A percentile compares a stretch with the other conserved stretches of the same genome.
These are phyloP conservation scores for Clarias platycephalus DNA, from an alignment of 2,797 vertebrate species.

Conservation along the genomic window DNA sequence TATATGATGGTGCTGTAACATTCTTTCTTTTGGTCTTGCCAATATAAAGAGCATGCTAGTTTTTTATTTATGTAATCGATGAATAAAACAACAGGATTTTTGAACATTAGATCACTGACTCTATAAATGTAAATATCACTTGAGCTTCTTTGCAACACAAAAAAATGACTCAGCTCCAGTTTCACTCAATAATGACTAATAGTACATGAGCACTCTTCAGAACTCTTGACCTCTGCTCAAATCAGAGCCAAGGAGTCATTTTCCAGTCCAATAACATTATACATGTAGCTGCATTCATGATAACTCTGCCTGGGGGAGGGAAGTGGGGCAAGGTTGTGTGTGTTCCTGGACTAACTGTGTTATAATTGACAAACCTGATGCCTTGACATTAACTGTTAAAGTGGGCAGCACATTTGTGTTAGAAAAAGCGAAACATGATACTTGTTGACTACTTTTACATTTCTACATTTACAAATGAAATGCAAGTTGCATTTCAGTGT, in stretches of 20 bases:
- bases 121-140: background rate
- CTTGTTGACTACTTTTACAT: constrained; percentile 21
- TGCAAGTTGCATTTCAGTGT: constrained; percentile 20
- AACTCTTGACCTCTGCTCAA: background rate
- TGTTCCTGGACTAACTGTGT: background rate
- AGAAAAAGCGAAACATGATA: constrained; percentile 14
- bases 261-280: background rate
- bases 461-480: background rate
- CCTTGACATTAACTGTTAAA: background rate
- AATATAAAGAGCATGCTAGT: background rate
- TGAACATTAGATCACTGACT: background rate
- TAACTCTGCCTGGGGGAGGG: background rate
- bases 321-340: background rate
- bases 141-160: background rate
- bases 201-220: background rate
- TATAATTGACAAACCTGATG: constrained; percentile 4
- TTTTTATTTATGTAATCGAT: background rate
- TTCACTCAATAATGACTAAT: background rate
- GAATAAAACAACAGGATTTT: background rate
- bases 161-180: background rate
- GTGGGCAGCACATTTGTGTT: background rate
- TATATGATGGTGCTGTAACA: background rate
- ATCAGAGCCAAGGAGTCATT: background rate
- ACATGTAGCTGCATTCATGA: background rate
- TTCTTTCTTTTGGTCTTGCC: background rate